A percentile compares a stretch with the other conserved stretches of the same genome.
Conservation (phyloP, 2,888 invertebrate genomes). For the Pantelozetes paolii region DNA sequence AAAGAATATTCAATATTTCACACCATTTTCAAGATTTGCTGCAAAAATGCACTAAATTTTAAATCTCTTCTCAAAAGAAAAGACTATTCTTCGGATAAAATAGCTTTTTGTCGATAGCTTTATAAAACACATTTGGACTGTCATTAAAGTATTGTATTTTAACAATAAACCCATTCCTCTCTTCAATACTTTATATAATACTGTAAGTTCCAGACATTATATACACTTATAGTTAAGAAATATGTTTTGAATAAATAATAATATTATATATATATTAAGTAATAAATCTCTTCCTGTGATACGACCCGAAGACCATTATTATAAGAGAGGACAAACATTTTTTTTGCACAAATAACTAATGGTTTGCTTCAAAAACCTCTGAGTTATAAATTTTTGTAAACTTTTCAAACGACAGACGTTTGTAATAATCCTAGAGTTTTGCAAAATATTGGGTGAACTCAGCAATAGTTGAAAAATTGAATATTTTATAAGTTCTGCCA, state of each 20-base stretch:
- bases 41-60: background rate
- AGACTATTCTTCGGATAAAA: background rate
- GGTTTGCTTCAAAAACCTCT: no score
- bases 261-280: background rate
- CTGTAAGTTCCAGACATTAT: background rate
- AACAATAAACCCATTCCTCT: background rate
- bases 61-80: background rate
- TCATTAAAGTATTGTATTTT: slow-evolving; percentile 28
- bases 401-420: no score
- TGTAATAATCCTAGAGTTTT: no score
- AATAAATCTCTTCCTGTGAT: background rate
- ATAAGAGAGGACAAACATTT: no score
- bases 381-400: no score
- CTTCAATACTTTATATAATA: background rate
- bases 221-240: background rate
- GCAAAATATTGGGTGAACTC: no score
- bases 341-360: no score
- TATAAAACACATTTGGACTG: slow-evolving; percentile 25
- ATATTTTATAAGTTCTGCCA: no score
- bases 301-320: background rate
- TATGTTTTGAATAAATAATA: background rate
- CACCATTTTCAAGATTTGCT: background rate
- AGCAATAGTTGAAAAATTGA: no score
- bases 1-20: background rate
- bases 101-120: background rate